A percentile compares a stretch with the other conserved stretches of the same genome.
These are phyloP conservation scores for Spea hammondii DNA, from an alignment of 2,797 vertebrate species.

Conservation along the genomic window DNA sequence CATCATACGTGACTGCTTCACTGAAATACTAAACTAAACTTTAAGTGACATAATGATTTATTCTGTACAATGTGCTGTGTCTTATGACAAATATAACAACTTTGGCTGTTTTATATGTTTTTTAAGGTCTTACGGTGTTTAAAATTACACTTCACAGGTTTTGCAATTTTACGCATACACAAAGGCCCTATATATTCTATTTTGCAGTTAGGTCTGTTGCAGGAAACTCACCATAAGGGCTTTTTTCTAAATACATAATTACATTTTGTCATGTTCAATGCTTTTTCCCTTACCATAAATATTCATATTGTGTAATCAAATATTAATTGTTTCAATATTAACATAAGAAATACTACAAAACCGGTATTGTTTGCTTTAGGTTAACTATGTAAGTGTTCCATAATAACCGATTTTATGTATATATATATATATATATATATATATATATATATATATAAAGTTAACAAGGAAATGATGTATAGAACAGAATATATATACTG, in stretches of 20 bases:
- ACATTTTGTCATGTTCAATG: not conserved
- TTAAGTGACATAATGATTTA: constrained; percentile 42
- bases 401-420: no score
- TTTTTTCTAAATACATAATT: not conserved
- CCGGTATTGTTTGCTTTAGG: no score
- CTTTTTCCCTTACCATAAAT: not conserved
- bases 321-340: no score
- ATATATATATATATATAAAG: no score
- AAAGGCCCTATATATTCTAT: constrained; percentile 26
- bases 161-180: constrained; percentile 23
- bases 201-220: not conserved
- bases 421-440: no score
- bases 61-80: constrained; percentile 2
- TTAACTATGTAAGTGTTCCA: no score
- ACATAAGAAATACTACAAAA: no score
- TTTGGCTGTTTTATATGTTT: constrained; percentile 39
- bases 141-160: constrained; percentile 25
- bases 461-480: no score
- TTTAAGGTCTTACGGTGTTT: constrained; percentile 32
- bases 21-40: constrained; percentile 17
- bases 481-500: no score
- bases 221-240: not conserved
- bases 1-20: constrained; percentile 36
- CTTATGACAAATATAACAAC: constrained; percentile 34
- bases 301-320: no score